phyloP scores from a whole-genome alignment of 2,888 invertebrate genomes.

The Conops quadrifasciatus region DNA sequence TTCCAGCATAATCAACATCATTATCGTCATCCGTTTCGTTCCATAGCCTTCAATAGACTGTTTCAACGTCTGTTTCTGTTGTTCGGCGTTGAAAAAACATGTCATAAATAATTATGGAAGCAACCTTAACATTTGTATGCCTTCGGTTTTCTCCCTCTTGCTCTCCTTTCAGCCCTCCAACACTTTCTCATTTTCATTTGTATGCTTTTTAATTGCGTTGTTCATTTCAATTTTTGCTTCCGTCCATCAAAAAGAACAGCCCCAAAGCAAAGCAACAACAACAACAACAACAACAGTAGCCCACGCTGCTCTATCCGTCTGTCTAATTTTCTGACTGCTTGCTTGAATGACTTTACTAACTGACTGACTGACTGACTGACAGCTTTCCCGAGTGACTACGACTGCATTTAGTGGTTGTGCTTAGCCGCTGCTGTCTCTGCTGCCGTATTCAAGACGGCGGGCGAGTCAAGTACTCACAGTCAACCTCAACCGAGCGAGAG shows the following conservation, averaged over 20 bases:
- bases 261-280: background rate
- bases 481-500: too few species aligned
- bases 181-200: background rate
- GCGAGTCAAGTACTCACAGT: too few species aligned
- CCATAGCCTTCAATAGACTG: background rate
- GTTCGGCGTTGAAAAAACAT: background rate
- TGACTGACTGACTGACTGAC: too few species aligned
- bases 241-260: constrained; percentile 20
- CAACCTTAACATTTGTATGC: constrained; percentile 7
- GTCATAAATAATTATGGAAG: constrained; percentile 10
- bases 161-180: background rate
- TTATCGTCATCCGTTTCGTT: background rate
- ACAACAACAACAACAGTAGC: background rate
- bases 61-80: background rate
- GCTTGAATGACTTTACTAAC: too few species aligned
- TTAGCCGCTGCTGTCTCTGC: too few species aligned
- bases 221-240: constrained; percentile 28
- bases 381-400: too few species aligned
- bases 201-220: constrained; percentile 33
- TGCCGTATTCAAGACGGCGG: too few species aligned
- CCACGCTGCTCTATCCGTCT: too few species aligned
- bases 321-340: too few species aligned
- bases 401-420: too few species aligned
- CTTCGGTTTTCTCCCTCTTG: background rate
- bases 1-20: background rate